Conservation (phyloP, 2,797 vertebrate genomes). For the Silurus aristotelis region DNA sequence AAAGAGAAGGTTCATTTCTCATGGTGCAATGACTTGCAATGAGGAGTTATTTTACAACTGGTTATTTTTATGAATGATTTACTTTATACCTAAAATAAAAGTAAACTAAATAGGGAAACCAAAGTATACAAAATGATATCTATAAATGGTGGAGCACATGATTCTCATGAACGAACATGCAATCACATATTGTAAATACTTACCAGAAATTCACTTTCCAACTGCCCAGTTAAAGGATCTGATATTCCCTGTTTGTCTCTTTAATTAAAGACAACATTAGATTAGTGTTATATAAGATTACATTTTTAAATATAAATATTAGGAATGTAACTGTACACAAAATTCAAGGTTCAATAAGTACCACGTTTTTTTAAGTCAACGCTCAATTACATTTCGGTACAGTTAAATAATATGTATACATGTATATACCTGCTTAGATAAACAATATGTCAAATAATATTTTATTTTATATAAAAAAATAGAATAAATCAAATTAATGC, state of each 20-base stretch:
- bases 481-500: no score
- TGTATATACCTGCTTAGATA: no score
- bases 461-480: no score
- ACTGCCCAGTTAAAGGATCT: neutral
- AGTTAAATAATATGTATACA: no score
- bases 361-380: no score
- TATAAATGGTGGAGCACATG: neutral
- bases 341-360: no score
- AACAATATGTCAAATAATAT: no score
- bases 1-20: neutral
- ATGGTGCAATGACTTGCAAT: neutral
- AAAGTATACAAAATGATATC: neutral
- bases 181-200: neutral
- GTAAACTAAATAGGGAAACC: neutral
- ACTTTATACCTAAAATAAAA: neutral
- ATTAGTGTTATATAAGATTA: no score
- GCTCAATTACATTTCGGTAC: no score
- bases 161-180: neutral
- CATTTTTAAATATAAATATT: no score
- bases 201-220: neutral
- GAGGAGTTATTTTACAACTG: neutral
- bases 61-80: neutral
- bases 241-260: neutral
- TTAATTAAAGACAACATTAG: neutral
- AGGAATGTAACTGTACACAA: no score